Conservation (phyloP, 2,888 invertebrate genomes). For the Lasioglossum calceatum region DNA sequence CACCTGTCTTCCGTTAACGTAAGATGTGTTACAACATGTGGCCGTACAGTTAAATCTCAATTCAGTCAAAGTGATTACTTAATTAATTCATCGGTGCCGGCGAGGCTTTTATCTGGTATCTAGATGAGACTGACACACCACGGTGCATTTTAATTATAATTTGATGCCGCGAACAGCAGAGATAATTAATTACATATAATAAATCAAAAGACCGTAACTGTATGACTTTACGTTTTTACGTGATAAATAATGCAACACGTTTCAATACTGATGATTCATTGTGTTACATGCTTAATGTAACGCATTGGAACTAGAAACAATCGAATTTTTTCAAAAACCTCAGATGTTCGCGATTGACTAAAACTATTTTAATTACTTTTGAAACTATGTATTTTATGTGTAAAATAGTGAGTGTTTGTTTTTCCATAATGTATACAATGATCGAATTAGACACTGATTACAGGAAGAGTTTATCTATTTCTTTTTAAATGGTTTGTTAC, state of each 20-base stretch:
- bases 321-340: not conserved
- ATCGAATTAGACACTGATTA: too few relatives aligned
- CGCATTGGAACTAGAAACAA: not conserved
- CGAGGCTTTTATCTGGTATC: constrained; percentile 46
- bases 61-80: constrained; percentile 44
- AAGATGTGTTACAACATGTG: constrained; percentile 38
- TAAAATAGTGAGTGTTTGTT: too few relatives aligned
- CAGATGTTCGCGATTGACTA: not conserved
- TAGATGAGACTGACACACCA: constrained; percentile 30
- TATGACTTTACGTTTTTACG: not conserved
- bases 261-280: not conserved
- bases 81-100: constrained; percentile 47
- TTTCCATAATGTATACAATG: too few relatives aligned
- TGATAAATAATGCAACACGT: not conserved
- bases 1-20: constrained; percentile 27
- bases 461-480: too few relatives aligned
- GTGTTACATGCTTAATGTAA: not conserved
- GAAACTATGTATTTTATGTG: too few relatives aligned
- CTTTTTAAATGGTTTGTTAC: too few relatives aligned
- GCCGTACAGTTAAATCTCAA: constrained; percentile 36
- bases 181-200: not conserved
- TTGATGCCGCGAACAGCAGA: constrained; percentile 9
- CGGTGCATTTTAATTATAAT: constrained; percentile 42
- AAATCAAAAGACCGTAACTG: not conserved
- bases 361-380: not conserved